Conservation (phyloP, 2,797 vertebrate genomes). For the Xenopus petersii region DNA sequence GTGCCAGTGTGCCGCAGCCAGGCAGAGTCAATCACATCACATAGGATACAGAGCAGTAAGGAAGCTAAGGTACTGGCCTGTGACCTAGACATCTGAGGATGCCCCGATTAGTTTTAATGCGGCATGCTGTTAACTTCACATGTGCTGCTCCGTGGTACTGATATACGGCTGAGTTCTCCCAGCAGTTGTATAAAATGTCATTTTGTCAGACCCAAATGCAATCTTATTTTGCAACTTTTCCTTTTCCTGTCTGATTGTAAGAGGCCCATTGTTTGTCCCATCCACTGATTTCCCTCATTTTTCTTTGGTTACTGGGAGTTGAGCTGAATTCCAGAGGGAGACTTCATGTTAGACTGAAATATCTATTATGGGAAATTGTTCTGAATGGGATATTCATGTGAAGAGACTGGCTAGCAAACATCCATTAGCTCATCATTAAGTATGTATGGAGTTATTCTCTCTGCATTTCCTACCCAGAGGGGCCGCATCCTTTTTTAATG, state of each 20-base stretch:
- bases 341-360: neutral
- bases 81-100: too few relatives aligned
- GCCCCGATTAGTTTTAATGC: too few relatives aligned
- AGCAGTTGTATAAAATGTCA: too few relatives aligned
- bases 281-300: neutral
- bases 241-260: neutral
- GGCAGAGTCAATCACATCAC: too few relatives aligned
- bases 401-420: neutral
- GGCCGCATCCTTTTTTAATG: neutral
- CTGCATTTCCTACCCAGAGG: neutral
- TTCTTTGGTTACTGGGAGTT: neutral
- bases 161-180: too few relatives aligned
- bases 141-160: too few relatives aligned
- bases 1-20: too few relatives aligned
- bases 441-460: neutral
- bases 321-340: neutral
- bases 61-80: too few relatives aligned
- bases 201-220: too few relatives aligned
- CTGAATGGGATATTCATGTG: neutral
- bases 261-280: neutral
- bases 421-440: slow-evolving; percentile 13
- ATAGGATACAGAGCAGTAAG: too few relatives aligned
- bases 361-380: neutral
- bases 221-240: too few relatives aligned
- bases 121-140: too few relatives aligned